Evolutionary conservation across 1,140 invertebrate species (phyloP).

Genomic region (Chionoecetes opilio): DNA sequence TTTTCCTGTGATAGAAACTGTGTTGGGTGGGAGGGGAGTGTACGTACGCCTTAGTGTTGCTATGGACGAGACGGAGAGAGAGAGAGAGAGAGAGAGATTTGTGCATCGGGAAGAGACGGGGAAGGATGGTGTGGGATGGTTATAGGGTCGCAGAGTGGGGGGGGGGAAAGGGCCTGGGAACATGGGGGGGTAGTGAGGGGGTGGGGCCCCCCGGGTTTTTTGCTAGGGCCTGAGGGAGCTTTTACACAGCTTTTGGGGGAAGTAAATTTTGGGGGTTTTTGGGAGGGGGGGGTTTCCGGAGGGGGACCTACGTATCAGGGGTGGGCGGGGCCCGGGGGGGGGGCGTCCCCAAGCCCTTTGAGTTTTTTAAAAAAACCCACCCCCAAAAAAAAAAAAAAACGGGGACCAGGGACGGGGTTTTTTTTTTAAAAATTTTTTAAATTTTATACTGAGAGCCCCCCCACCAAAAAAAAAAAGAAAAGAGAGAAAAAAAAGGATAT

Average conservation of each 20-base stretch:
- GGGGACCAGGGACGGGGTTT: background rate
- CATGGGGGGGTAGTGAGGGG: background rate
- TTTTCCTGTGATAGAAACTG: conserved; percentile 4
- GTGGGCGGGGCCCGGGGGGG: background rate
- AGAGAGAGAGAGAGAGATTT: conserved; percentile 29
- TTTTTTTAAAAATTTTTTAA: too few species aligned
- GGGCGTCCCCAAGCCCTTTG: background rate
- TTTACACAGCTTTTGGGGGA: conserved; percentile 40
- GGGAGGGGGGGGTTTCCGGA: background rate
- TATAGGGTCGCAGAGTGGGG: background rate
- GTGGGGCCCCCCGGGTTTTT: background rate
- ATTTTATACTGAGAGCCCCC: background rate
- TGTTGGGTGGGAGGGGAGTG: background rate
- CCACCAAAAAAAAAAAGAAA: too few species aligned
- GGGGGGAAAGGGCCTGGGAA: background rate
- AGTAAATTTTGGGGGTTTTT: conserved; percentile 11
- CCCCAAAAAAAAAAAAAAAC: too few species aligned
- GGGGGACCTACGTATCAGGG: background rate
- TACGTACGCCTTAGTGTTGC: background rate
- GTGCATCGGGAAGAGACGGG: background rate
- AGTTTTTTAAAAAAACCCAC: background rate
- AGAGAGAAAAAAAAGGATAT: too few species aligned
- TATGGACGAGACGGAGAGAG: background rate
- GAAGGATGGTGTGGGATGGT: background rate
- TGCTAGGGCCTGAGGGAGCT: conserved; percentile 31